These are phyloP conservation scores for Sisyra terminalis DNA, from an alignment of 2,888 invertebrate species.

Conservation along the genomic window DNA sequence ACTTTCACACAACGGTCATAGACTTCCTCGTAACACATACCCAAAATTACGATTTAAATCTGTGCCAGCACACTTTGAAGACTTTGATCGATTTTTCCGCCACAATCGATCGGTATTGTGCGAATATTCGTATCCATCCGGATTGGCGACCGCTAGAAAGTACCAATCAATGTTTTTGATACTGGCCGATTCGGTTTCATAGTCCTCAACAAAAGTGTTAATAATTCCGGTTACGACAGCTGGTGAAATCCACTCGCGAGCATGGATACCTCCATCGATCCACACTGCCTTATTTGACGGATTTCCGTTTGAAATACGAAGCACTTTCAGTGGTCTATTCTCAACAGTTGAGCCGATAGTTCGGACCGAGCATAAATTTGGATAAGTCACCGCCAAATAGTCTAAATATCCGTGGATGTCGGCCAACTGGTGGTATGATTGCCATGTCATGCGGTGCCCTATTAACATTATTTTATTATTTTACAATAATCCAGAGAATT, in stretches of 20 bases:
- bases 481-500: too few relatives aligned
- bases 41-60: constrained; percentile 82
- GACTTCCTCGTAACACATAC: constrained; percentile 12
- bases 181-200: constrained; percentile 40
- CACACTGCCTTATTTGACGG: constrained; percentile 44
- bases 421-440: constrained; percentile 51
- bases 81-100: constrained; percentile 52
- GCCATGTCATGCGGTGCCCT: constrained; percentile 54
- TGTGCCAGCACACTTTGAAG: constrained; percentile 49
- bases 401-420: constrained; percentile 57
- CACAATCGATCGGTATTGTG: constrained; percentile 68
- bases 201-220: constrained; percentile 50
- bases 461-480: constrained; percentile 4
- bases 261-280: constrained; percentile 47
- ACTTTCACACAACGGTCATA: background rate
- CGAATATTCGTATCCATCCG: constrained; percentile 79
- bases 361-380: constrained; percentile 52
- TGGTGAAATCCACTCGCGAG: constrained; percentile 79
- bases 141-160: constrained; percentile 58
- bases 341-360: constrained; percentile 60
- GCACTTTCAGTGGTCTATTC: constrained; percentile 54
- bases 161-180: constrained; percentile 74
- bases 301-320: constrained; percentile 52
- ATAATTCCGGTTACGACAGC: constrained; percentile 63
- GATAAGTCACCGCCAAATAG: constrained; percentile 51